phyloP scores from a whole-genome alignment of 2,888 invertebrate genomes.

The Amaurobius ferox region DNA sequence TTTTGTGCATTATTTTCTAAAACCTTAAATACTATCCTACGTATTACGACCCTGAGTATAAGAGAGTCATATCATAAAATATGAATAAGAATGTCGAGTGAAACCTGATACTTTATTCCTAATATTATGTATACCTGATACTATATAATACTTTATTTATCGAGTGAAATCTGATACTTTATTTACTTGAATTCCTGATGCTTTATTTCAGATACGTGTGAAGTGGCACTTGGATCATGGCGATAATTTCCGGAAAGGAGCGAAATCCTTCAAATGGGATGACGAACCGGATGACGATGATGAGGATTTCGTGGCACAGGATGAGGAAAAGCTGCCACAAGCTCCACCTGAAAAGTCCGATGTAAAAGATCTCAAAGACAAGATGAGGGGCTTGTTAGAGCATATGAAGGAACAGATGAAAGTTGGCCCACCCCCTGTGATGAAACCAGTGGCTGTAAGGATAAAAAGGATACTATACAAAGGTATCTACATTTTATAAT shows the following conservation, averaged over 20 bases:
- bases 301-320: conserved; percentile 22
- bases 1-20: too few relatives aligned
- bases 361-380: background rate
- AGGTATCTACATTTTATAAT: too few relatives aligned
- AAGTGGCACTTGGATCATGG: conserved; percentile 21
- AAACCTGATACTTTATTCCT: too few relatives aligned
- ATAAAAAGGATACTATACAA: conserved; percentile 27
- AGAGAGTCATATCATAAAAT: too few relatives aligned
- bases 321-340: background rate
- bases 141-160: too few relatives aligned
- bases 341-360: background rate
- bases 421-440: background rate
- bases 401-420: background rate
- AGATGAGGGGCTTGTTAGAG: background rate
- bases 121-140: too few relatives aligned
- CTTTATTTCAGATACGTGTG: conserved; percentile 22
- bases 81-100: too few relatives aligned
- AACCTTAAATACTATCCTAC: too few relatives aligned
- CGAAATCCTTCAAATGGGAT: conserved; percentile 3
- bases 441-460: conserved; percentile 22
- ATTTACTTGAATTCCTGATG: too few relatives aligned
- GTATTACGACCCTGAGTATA: too few relatives aligned
- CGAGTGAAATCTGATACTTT: too few relatives aligned
- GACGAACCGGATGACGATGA: conserved; percentile 43
- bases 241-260: too few relatives aligned